phyloP scores from a whole-genome alignment of 1,140 invertebrate genomes.

The Pseudachorutes palmiensis region DNA sequence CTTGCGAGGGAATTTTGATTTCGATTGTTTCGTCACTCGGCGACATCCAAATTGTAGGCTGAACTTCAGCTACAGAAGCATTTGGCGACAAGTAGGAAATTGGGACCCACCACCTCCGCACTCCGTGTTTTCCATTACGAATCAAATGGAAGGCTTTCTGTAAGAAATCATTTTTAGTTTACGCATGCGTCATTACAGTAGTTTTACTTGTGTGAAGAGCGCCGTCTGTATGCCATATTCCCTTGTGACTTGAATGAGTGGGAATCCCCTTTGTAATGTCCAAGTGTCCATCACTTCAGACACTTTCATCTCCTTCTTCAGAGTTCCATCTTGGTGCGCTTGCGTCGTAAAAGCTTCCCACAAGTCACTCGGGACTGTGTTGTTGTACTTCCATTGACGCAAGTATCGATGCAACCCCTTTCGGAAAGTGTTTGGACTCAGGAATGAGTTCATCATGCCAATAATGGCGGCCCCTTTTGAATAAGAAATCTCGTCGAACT shows the following conservation, averaged over 20 bases:
- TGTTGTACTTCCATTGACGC: slow-evolving; percentile 60
- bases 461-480: slow-evolving; percentile 79
- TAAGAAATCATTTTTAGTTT: not conserved
- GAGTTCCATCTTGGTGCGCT: slow-evolving; percentile 52
- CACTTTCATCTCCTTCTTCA: slow-evolving; percentile 54
- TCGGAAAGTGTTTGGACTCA: slow-evolving; percentile 73
- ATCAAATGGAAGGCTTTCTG: not conserved
- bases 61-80: not conserved
- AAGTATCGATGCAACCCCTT: slow-evolving; percentile 69
- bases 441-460: slow-evolving; percentile 87
- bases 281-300: slow-evolving; percentile 60
- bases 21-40: not conserved
- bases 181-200: not conserved
- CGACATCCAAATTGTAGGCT: not conserved
- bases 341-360: slow-evolving; percentile 71
- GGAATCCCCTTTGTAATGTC: slow-evolving; percentile 28
- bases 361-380: slow-evolving; percentile 74
- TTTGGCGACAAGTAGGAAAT: not conserved
- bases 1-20: too few relatives aligned
- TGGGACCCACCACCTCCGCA: slow-evolving; percentile 5
- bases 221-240: not conserved
- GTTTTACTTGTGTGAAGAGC: slow-evolving; percentile 1
- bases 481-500: slow-evolving; percentile 91
- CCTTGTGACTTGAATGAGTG: slow-evolving; percentile 1
- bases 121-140: not conserved